Evolutionary conservation across 2,888 invertebrate genomes (phyloP).

Genomic region (Drosophila melanosoma): DNA sequence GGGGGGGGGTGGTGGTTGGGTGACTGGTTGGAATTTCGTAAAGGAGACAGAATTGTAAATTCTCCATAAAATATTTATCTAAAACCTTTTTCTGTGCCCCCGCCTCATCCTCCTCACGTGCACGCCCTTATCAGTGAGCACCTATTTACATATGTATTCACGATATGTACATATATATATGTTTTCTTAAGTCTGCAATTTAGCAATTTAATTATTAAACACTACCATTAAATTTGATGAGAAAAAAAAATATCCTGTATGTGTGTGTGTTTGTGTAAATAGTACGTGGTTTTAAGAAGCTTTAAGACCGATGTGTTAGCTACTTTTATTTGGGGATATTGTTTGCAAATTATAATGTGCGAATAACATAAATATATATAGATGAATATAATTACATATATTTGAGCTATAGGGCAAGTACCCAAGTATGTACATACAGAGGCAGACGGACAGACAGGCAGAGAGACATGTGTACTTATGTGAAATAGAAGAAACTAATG

Average conservation of each 20-base stretch:
- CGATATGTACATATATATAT: neutral
- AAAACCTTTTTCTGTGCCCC: neutral
- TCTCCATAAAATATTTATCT: neutral
- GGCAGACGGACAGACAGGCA: neutral
- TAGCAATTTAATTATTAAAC: slow-evolving; percentile 19
- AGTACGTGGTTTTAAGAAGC: slow-evolving; percentile 5
- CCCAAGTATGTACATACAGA: slow-evolving; percentile 1
- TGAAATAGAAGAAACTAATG: slow-evolving; percentile 18
- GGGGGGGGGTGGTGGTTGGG: neutral
- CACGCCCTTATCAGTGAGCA: neutral
- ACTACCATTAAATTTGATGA: slow-evolving; percentile 35
- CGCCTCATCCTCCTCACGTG: neutral
- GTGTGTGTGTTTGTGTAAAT: slow-evolving; percentile 13
- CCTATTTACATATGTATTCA: neutral
- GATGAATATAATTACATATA: neutral
- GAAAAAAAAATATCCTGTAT: slow-evolving; percentile 6
- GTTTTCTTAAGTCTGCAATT: slow-evolving; percentile 15
- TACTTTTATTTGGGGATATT: neutral
- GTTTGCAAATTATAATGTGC: slow-evolving; percentile 1
- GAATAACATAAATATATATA: neutral
- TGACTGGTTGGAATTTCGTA: neutral
- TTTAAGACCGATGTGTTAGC: neutral
- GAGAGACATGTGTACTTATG: slow-evolving; percentile 5
- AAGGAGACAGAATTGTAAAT: neutral
- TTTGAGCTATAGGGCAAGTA: neutral